A percentile compares a stretch with the other conserved stretches of the same genome.
Conservation (phyloP, 2,797 vertebrate species). For the Semotilus atromaculatus region DNA sequence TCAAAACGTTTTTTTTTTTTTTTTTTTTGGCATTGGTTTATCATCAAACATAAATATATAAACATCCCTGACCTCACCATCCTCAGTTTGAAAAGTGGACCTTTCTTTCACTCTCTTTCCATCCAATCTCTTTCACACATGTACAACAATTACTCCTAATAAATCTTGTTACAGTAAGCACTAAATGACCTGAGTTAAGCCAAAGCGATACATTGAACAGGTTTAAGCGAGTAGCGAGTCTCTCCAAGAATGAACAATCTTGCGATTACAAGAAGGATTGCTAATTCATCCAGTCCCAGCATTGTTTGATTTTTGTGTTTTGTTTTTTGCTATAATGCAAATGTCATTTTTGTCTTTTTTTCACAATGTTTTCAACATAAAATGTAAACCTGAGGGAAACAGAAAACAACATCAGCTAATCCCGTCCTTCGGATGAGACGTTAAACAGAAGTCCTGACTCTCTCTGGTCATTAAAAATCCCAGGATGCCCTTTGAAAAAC, state of each 20-base stretch:
- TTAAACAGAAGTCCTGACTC: no score
- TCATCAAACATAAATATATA: neutral
- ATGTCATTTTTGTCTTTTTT: neutral
- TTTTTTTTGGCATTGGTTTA: neutral
- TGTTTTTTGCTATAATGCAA: neutral
- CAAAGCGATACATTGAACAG: slow-evolving; percentile 13
- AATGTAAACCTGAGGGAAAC: neutral
- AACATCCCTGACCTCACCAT: neutral
- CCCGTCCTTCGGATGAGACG: no score
- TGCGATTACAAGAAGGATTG: neutral
- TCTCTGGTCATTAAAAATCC: no score
- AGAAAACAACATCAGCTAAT: neutral
- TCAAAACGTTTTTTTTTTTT: neutral
- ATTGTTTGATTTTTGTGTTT: no score
- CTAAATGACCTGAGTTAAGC: slow-evolving; percentile 22
- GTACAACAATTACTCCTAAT: slow-evolving; percentile 21
- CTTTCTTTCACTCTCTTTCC: neutral
- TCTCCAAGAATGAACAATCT: neutral
- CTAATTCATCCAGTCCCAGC: neutral
- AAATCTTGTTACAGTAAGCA: slow-evolving; percentile 38
- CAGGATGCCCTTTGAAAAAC: no score
- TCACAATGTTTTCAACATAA: neutral
- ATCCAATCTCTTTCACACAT: neutral
- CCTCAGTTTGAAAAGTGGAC: neutral
- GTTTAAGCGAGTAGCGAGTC: neutral